These are phyloP conservation scores for Gymnoscopelus braueri DNA, from an alignment of 2,797 vertebrate species.

Conservation along the genomic window DNA sequence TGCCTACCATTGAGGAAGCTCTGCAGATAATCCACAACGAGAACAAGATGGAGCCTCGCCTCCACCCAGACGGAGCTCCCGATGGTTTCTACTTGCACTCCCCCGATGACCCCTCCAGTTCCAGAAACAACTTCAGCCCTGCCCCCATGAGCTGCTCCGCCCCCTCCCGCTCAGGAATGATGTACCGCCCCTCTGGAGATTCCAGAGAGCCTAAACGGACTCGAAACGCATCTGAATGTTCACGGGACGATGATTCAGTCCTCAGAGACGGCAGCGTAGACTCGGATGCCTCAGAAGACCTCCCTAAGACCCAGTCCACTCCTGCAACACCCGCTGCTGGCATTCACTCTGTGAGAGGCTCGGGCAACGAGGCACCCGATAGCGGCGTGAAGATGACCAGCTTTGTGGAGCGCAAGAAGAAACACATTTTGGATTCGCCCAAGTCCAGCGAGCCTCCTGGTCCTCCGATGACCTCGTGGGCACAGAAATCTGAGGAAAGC, in stretches of 20 bases:
- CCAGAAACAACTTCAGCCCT: slow-evolving; percentile 60
- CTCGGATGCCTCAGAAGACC: slow-evolving; percentile 86
- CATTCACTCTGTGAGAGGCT: slow-evolving; percentile 50
- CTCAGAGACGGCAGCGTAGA: slow-evolving; percentile 87
- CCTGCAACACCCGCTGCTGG: slow-evolving; percentile 69
- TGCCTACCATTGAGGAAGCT: slow-evolving; percentile 94
- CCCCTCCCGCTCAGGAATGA: slow-evolving; percentile 77
- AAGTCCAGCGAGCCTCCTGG: slow-evolving; percentile 51
- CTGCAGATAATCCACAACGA: slow-evolving; percentile 94
- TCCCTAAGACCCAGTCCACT: slow-evolving; percentile 78
- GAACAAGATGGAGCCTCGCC: slow-evolving; percentile 87
- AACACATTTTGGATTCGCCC: slow-evolving; percentile 75
- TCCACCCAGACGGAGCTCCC: slow-evolving; percentile 90
- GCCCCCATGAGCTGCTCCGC: slow-evolving; percentile 76
- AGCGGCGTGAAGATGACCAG: slow-evolving; percentile 91
- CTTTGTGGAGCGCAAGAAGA: slow-evolving; percentile 92
- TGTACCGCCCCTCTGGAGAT: slow-evolving; percentile 63
- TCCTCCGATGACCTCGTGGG: slow-evolving; percentile 71
- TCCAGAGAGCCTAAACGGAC: slow-evolving; percentile 66
- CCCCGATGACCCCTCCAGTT: slow-evolving; percentile 79
- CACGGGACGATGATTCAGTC: slow-evolving; percentile 86
- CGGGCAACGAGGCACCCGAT: slow-evolving; percentile 70
- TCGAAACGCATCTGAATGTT: slow-evolving; percentile 80
- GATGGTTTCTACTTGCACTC: slow-evolving; percentile 94
- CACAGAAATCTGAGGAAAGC: slow-evolving; percentile 78